These are phyloP conservation scores for Drosophila picticornis DNA, from an alignment of 2,888 invertebrate genomes.

Conservation along the genomic window DNA sequence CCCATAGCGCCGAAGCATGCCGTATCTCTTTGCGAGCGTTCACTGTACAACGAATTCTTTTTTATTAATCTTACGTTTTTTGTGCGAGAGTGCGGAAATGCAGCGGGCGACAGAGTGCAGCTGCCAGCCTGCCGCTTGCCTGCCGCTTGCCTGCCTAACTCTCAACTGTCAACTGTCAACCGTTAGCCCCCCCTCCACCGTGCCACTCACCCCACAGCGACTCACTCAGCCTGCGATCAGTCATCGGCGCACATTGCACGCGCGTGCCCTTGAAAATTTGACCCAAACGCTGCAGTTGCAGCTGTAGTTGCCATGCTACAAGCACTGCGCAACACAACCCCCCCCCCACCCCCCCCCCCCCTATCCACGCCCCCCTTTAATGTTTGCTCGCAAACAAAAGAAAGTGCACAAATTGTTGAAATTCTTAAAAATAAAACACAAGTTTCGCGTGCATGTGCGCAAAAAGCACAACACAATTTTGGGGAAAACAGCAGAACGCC, in stretches of 20 bases:
- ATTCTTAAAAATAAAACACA: slow-evolving; percentile 59
- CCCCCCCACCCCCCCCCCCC: neutral
- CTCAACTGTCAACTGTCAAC: slow-evolving; percentile 5
- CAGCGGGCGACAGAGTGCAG: slow-evolving; percentile 53
- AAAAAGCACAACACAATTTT: slow-evolving; percentile 44
- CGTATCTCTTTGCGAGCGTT: neutral
- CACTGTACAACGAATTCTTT: slow-evolving; percentile 11
- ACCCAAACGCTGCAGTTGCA: slow-evolving; percentile 54
- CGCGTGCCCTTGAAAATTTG: slow-evolving; percentile 80
- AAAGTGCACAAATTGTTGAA: slow-evolving; percentile 78
- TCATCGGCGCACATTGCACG: slow-evolving; percentile 46
- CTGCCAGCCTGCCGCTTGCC: slow-evolving; percentile 4
- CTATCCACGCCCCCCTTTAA: slow-evolving; percentile 18
- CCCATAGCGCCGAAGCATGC: neutral
- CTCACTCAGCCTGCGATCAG: slow-evolving; percentile 4
- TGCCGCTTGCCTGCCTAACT: neutral
- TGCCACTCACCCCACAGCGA: neutral
- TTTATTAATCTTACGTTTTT: neutral
- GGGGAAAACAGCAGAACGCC: slow-evolving; percentile 46
- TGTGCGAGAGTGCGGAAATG: slow-evolving; percentile 69
- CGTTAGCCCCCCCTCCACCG: neutral
- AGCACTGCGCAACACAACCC: slow-evolving; percentile 3
- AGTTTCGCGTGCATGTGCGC: slow-evolving; percentile 43
- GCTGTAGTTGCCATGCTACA: slow-evolving; percentile 51
- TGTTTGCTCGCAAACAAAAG: slow-evolving; percentile 77